Base-by-base conservation (phyloP, 2,113 vertebrate genomes). In the Peromyscus polionotus region DNA sequence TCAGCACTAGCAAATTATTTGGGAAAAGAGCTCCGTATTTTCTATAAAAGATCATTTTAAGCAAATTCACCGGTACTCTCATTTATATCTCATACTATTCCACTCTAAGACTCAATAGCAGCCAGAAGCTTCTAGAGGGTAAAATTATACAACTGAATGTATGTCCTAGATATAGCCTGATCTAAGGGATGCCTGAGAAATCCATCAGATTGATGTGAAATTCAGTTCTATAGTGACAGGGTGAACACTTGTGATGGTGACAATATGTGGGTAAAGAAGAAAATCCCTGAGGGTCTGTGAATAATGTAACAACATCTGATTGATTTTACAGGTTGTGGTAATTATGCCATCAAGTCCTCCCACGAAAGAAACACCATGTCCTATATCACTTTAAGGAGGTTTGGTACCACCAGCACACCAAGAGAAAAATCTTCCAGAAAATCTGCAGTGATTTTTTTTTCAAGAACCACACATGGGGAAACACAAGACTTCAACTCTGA, bases 321-420 rank as follows among this genome's bases (percentile, higher is more conserved):
- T 92, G 45, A 61, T 54, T 94, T 94, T 57, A 92, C 92, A 97
- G 97, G 31, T 83, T 5, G 11, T 95, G 45, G 0, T 93, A 24
- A 14, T 97, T 83, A 3, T 96, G 61, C 95, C 96, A 3, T 11
- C 92, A 67, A 84, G 77, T 51, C 31, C 77, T 68, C 36, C 65
- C 0, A 10, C 0, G 39, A 42, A 68, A 51, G 87, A 68, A 65
- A 3, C 28, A n/a, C 67, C 51, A 36, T 0, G 48, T 48, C 9
- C 77, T 33, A 24, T 9, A 68, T 12, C 51, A 54, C 3, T 54
- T 42, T 0, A 39, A 65, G 48, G 2, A 87, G 7, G 19, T 24
- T 45, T 67, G 22, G 42, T 0, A 54, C 36, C 87, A 84, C 42
- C 61, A 17, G 31, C 22, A 45, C 8, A 72, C 22, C 42, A 73